Evolutionary conservation across 2,113 vertebrate species (phyloP), one percentile per base, ranked within the genome.

Genomic region (Apeltes quadracus): DNA sequence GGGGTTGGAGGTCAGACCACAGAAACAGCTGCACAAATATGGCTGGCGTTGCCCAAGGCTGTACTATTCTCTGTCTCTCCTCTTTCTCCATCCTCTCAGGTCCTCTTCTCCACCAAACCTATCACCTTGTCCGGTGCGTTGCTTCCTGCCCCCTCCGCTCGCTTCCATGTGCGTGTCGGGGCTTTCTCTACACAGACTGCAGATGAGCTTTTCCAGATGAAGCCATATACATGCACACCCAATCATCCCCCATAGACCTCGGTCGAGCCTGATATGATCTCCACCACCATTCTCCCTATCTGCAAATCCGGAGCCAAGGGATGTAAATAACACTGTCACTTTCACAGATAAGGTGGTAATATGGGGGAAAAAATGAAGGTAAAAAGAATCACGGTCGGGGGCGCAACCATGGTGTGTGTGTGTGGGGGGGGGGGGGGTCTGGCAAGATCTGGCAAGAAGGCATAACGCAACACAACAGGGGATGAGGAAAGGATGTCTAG

Each of bases 321-420:
- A 79, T 79, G 82, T 91, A 91, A 91, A 92, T 92, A 90, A 87
- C 78, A 63, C 82, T 85, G 88, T 90, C 90, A 91, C 77, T 74
- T 87, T 57, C 34, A 20, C 61, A 69, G 91, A 90, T 91, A 91
- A 86, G 88, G 82, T 81, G 69, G 22, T 81, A 89, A 88, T 85
- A 84, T 71, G 75, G 83, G 75, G 83, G 72, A 81, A 87, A 78
- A 72, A 85, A 78, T 55, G 43, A 55, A 83, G 64, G 83, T 79
- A 78, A 86, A 78, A 72, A 74, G 69, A 88, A 72, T 83, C 81
- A 69, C 77, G 81, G 82, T 71, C 27, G 63, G 53, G 69, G 51
- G 64, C 69, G 84, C 88, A 88, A 86, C 53, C 55, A 71, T n/a
- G n/a, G n/a, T n/a, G n/a, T n/a, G n/a, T n/a, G n/a, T n/a, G n/a